These are phyloP conservation scores for Symphodus melops DNA, from an alignment of 2,113 vertebrate species.

Conservation along the genomic window DNA sequence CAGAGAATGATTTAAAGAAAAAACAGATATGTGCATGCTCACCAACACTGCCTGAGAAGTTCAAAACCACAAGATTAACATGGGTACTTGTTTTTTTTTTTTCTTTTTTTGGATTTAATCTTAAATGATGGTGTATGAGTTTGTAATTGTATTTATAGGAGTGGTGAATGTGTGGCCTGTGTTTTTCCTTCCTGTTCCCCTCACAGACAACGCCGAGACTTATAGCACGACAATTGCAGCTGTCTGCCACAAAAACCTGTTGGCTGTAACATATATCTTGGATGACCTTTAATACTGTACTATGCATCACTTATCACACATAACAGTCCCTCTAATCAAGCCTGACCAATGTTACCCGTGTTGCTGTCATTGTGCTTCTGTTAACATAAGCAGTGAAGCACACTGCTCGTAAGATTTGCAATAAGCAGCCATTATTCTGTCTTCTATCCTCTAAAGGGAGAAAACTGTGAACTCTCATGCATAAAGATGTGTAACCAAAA, in stretches of 20 bases:
- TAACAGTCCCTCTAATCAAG: constrained; percentile 31
- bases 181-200: constrained; percentile 16
- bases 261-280: constrained; percentile 33
- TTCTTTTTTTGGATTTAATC: constrained; percentile 38
- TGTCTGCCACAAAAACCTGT: constrained; percentile 9
- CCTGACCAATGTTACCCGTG: constrained; percentile 38
- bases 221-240: constrained; percentile 17
- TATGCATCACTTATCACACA: constrained; percentile 71
- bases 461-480: constrained; percentile 76
- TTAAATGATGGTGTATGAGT: constrained; percentile 73
- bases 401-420: constrained; percentile 71
- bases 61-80: constrained; percentile 37
- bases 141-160: constrained; percentile 76
- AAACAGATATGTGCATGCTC: constrained; percentile 1
- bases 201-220: constrained; percentile 50
- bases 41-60: constrained; percentile 45
- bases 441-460: constrained; percentile 68
- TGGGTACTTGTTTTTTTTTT: constrained; percentile 24
- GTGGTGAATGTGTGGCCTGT: constrained; percentile 66
- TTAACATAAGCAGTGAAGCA: constrained; percentile 48
- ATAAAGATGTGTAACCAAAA: constrained; percentile 62
- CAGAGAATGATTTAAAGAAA: too few relatives aligned
- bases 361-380: constrained; percentile 54
- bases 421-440: constrained; percentile 72
- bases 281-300: constrained; percentile 72